These are phyloP conservation scores for Rhagonycha fulva DNA, from an alignment of 2,888 invertebrate genomes.

Conservation along the genomic window DNA sequence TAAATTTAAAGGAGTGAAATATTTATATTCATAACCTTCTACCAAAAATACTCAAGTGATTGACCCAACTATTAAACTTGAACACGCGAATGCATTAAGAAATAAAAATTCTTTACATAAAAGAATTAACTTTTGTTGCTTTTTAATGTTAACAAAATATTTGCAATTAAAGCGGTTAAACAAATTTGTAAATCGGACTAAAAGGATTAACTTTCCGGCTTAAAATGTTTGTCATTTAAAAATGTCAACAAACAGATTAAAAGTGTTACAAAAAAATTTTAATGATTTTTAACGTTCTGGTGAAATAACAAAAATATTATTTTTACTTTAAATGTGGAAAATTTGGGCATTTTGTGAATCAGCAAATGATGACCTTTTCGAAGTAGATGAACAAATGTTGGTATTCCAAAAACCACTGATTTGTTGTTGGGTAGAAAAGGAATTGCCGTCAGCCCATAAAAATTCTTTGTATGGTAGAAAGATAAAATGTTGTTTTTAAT, in stretches of 20 bases:
- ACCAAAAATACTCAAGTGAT: neutral
- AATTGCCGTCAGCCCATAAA: too few relatives aligned
- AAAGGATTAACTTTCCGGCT: neutral
- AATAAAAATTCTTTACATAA: neutral
- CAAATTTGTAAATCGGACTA: neutral
- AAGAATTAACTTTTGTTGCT: neutral
- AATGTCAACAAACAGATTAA: neutral
- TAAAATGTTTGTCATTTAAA: neutral
- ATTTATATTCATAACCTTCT: slow-evolving; percentile 5
- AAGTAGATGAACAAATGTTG: too few relatives aligned
- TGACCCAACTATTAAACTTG: neutral
- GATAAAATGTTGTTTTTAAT: too few relatives aligned
- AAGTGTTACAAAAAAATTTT: neutral
- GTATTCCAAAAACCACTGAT: too few relatives aligned
- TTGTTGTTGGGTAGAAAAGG: too few relatives aligned
- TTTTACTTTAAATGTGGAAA: too few relatives aligned
- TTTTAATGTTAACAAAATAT: neutral
- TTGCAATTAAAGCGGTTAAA: neutral
- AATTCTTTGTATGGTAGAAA: too few relatives aligned
- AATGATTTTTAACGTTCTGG: neutral
- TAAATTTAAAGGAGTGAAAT: neutral
- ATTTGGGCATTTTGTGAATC: too few relatives aligned
- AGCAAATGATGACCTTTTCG: too few relatives aligned
- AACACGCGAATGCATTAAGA: neutral
- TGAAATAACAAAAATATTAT: too few relatives aligned